A percentile compares a stretch with the other conserved stretches of the same genome.
phyloP scores from a whole-genome alignment of 2,797 vertebrate genomes.

The Momotus momota region DNA sequence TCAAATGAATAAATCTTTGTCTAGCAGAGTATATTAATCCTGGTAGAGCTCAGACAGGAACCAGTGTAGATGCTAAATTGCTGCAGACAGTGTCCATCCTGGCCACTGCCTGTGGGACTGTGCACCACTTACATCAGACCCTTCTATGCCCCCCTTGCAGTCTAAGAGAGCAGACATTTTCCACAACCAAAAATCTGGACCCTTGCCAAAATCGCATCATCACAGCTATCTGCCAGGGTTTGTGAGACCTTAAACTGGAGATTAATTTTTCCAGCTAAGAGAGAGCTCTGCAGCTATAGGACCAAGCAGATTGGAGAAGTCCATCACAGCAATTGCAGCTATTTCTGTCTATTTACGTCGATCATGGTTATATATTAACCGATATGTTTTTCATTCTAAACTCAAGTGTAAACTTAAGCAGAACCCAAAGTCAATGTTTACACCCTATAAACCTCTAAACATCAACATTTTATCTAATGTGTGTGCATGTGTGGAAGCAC shows the following conservation, averaged over 20 bases:
- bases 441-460: conserved; percentile 39
- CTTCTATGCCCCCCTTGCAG: not conserved
- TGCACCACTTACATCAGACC: not conserved
- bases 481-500: conserved; percentile 43
- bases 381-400: conserved; percentile 1
- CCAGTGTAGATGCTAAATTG: not conserved
- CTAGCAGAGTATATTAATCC: not conserved
- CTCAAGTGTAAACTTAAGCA: conserved; percentile 31
- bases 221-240: not conserved
- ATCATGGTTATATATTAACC: not conserved
- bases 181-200: not conserved
- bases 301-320: not conserved
- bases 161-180: not conserved
- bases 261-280: not conserved
- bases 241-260: not conserved
- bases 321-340: not conserved
- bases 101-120: not conserved
- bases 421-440: conserved; percentile 60
- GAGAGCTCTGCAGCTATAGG: not conserved
- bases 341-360: not conserved
- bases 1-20: not conserved
- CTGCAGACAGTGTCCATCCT: not conserved
- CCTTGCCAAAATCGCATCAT: not conserved
- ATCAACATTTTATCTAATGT: conserved; percentile 55
- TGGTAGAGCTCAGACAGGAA: not conserved